Conservation (phyloP, 2,113 vertebrate genomes). For the Origma solitaria region DNA sequence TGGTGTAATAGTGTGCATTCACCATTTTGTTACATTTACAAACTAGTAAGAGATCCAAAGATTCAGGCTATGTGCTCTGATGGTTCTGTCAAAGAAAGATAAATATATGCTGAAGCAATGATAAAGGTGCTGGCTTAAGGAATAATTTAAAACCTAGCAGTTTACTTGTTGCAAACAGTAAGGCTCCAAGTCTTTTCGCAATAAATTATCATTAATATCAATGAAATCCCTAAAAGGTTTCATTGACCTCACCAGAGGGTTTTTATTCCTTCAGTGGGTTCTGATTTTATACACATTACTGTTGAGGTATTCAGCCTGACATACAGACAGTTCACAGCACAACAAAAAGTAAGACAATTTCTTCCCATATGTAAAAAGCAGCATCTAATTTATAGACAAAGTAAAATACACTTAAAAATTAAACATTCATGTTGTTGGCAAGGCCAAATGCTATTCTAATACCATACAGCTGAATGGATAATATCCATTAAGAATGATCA, state of each 20-base stretch:
- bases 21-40: background rate
- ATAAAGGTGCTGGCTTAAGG: background rate
- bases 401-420: constrained; percentile 1
- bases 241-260: background rate
- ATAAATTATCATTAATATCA: background rate
- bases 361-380: background rate
- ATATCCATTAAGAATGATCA: constrained; percentile 25
- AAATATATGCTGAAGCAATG: background rate
- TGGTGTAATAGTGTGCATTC: background rate
- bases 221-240: background rate
- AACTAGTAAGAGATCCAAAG: background rate
- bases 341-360: background rate
- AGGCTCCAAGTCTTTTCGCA: background rate
- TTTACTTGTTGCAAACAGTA: background rate
- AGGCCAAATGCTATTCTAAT: constrained; percentile 27
- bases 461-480: constrained; percentile 22
- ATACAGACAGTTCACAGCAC: background rate
- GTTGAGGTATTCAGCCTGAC: background rate
- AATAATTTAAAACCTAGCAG: background rate
- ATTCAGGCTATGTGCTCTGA: background rate
- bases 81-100: background rate
- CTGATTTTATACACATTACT: background rate
- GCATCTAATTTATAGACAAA: background rate
- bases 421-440: background rate
- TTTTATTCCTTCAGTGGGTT: background rate